Conservation (phyloP, 2,888 invertebrate species). For the Palloptera scutellata region DNA sequence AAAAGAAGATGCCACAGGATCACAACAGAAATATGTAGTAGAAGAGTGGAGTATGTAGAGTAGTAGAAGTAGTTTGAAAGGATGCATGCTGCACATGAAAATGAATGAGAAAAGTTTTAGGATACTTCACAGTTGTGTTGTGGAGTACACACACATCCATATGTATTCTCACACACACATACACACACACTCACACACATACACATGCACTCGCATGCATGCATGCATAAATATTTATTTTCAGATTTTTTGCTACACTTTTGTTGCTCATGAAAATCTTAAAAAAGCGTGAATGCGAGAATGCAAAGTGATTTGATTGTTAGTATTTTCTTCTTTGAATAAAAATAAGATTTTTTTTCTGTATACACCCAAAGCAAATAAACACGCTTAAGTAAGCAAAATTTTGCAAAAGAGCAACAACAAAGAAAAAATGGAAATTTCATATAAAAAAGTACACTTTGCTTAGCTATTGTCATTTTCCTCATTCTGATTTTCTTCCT, state of each 20-base stretch:
- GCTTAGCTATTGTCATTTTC: neutral
- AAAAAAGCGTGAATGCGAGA: neutral
- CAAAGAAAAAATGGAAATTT: neutral
- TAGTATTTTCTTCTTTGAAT: neutral
- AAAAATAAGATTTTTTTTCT: no score
- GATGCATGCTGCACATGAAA: conserved; percentile 24
- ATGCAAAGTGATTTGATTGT: conserved; percentile 16
- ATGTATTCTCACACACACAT: neutral
- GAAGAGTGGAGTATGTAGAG: conserved; percentile 37
- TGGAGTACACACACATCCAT: neutral
- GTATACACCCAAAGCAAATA: conserved; percentile 34
- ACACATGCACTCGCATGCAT: neutral
- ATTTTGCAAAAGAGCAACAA: neutral
- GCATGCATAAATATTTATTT: neutral
- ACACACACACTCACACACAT: neutral
- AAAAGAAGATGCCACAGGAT: no score
- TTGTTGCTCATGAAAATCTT: neutral
- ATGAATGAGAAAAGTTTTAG: conserved; percentile 28
- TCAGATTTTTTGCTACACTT: conserved; percentile 1
- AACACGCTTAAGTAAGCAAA: conserved; percentile 41
- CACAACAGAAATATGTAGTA: conserved; percentile 48
- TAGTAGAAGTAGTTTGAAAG: neutral
- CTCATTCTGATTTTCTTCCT: neutral
- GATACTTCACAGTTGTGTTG: neutral
- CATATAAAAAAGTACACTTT: neutral